Base-by-base conservation (phyloP, 2,113 vertebrate genomes). In the Electrona antarctica region DNA sequence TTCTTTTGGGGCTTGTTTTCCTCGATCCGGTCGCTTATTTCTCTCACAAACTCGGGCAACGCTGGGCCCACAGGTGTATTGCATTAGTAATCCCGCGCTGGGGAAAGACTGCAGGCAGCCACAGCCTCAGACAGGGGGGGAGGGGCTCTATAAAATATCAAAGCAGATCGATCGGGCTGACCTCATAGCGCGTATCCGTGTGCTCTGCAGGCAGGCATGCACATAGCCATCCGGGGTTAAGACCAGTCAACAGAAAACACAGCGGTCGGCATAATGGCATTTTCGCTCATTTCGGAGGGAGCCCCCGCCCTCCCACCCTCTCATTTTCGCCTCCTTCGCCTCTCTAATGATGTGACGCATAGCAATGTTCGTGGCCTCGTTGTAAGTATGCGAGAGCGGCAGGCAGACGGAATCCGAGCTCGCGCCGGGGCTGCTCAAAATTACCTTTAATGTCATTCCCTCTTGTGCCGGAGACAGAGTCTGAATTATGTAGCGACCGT, bases 371-470 rank as follows among this genome's bases (percentile, higher is more conserved):
- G 21, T 8, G 0, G 66, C 75, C 51, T 77, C 82, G 81, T 78
- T 80, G 61, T 72, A 21, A 21, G 80, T 74, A 63, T 69, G 76
- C 80, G 71, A 55, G 77, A 52, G 60, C 78, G 65, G 10, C 81
- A 76, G 79, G 78, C 73, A 74, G 21, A 21, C 21, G 21, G 21
- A 76, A 71, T 82, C 74, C 0, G 63, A 45, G 57, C 77, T 21
- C 21, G 21, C 21, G 21, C 21, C 21, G 21, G 21, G 21, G 21
- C 21, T 21, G 21, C 21, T 21, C 47, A 69, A 69, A 85, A 87
- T 90, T 74, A 88, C 80, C 82, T 87, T 85, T 86, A 82, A 89
- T 87, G 84, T 67, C 81, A 87, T 88, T 88, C 82, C 77, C 82
- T 89, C 79, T 82, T 47, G 77, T 85, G 84, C 62, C 80, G 69